Evolutionary conservation across 2,797 vertebrate species (phyloP).

Genomic region (Amazona finschi): DNA sequence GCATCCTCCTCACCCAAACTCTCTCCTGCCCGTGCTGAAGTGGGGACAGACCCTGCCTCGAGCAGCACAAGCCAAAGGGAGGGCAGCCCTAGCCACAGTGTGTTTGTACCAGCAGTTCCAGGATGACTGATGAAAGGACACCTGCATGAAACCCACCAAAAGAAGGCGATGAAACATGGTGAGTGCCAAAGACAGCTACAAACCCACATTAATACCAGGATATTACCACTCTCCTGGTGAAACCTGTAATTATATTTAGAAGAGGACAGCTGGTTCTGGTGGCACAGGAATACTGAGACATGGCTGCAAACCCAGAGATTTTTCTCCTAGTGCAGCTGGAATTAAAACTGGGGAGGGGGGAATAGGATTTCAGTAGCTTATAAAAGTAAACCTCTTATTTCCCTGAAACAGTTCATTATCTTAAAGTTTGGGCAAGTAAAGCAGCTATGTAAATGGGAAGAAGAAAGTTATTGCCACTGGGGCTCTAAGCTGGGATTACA

Average conservation of each 20-base stretch:
- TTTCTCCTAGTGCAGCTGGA: not conserved
- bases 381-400: not conserved
- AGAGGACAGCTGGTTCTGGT: constrained; percentile 26
- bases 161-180: not conserved
- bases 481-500: not conserved
- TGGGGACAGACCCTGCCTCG: rapidly evolving
- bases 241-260: constrained; percentile 51
- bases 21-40: not conserved
- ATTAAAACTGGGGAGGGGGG: not conserved
- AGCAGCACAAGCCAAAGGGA: not conserved
- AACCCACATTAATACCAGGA: not conserved
- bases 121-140: not conserved
- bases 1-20: not conserved
- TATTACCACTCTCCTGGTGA: not conserved
- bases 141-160: not conserved
- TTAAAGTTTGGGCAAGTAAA: not conserved
- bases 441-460: not conserved
- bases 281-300: constrained; percentile 49
- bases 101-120: not conserved
- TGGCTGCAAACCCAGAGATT: not conserved
- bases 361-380: not conserved
- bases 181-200: not conserved
- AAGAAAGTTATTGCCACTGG: rapidly evolving
- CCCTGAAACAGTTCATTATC: not conserved
- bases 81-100: not conserved